A percentile compares a stretch with the other conserved stretches of the same genome.
Conservation (phyloP, 2,797 vertebrate species). For the Lepidocolaptes lacrymiger region DNA sequence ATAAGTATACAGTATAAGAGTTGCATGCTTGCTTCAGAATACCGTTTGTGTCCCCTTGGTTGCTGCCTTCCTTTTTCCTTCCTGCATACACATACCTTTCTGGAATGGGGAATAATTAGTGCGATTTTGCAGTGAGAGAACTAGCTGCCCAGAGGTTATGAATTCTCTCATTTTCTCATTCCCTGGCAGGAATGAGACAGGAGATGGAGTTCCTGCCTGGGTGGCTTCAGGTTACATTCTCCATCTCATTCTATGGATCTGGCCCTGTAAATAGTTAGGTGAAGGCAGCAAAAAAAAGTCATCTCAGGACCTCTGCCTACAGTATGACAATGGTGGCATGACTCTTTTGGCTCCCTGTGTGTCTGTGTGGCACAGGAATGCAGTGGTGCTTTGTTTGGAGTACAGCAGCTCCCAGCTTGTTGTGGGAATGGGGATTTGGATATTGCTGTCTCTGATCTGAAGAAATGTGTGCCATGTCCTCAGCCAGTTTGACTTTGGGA, state of each 20-base stretch:
- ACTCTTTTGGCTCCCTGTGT: neutral
- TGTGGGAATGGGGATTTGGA: neutral
- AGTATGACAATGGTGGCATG: neutral
- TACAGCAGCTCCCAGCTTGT: neutral
- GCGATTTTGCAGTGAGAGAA: neutral
- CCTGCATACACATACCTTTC: neutral
- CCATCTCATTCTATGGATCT: neutral
- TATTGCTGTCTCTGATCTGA: neutral
- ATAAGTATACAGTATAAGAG: neutral
- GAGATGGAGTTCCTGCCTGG: neutral
- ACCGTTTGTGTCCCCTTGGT: neutral
- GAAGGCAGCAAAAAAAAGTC: neutral
- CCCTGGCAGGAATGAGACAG: neutral
- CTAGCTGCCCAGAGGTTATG: neutral
- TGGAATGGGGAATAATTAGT: neutral
- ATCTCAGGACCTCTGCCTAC: neutral
- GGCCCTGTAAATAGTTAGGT: neutral
- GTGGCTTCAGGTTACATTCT: neutral
- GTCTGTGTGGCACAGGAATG: neutral
- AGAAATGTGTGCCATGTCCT: neutral
- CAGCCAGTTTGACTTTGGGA: neutral
- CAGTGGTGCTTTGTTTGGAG: neutral
- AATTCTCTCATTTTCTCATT: neutral
- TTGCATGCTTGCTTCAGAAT: neutral
- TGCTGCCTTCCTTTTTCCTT: neutral